Percentiles rank a stretch among this genome's conserved stretches.
Evolutionary conservation across 2,888 invertebrate genomes (phyloP).

Genomic region (Noctua pronuba): DNA sequence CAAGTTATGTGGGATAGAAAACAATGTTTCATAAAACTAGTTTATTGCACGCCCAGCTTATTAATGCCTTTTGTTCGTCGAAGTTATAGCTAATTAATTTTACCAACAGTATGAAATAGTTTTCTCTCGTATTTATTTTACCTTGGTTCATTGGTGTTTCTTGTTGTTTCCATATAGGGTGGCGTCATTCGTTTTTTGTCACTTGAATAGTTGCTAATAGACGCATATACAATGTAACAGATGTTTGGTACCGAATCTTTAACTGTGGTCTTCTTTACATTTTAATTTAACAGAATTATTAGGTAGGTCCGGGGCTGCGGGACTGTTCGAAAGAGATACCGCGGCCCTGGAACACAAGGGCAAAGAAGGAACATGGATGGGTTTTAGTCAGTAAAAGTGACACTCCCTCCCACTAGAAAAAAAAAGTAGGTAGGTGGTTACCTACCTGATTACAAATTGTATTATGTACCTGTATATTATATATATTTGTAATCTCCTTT

Average conservation of each 20-base stretch:
- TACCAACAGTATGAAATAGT: constrained; percentile 49
- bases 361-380: too few species aligned
- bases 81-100: constrained; percentile 61
- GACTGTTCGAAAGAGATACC: too few species aligned
- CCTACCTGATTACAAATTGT: too few species aligned
- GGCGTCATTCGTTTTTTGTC: constrained; percentile 8
- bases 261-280: not conserved
- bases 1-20: constrained; percentile 47
- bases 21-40: constrained; percentile 58
- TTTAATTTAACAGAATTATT: not conserved
- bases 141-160: constrained; percentile 20
- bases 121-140: constrained; percentile 45
- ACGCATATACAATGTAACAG: constrained; percentile 1
- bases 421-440: too few species aligned
- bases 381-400: too few species aligned
- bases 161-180: constrained; percentile 21
- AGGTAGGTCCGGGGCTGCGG: too few species aligned
- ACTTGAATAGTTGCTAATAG: constrained; percentile 30
- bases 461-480: too few species aligned
- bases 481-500: too few species aligned
- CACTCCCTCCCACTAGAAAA: too few species aligned
- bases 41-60: constrained; percentile 55
- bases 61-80: constrained; percentile 64
- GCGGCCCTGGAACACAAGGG: too few species aligned
- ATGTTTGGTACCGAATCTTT: constrained; percentile 9